Base-by-base conservation (phyloP, 2,888 invertebrate genomes). In the Folsomia candida region DNA sequence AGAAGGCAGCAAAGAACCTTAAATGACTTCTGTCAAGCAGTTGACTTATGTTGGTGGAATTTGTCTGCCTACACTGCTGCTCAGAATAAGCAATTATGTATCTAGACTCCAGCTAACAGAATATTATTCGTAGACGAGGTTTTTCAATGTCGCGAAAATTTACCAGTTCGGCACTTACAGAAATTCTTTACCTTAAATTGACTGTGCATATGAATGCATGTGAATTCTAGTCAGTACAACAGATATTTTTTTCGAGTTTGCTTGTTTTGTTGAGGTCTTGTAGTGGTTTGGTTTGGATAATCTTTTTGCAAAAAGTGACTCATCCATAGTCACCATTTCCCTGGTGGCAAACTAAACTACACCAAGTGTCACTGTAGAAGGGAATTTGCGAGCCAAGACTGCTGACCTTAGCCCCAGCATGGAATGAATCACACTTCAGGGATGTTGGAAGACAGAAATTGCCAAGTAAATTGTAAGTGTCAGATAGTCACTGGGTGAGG, bases 351-450 rank as follows among this genome's bases (percentile, higher is more conserved):
- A 20, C 22, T 14, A 4, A 6, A 4, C 6, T 54, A n/a, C 22
- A 54, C 54, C 54, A 54, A 54, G 14, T 37, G 37, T 37, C 37
- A 37, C 37, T 20, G 54, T 24, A 25, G 29, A 64, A 64, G 47
- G 63, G 51, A 51, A 64, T 64, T 64, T 64, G 63, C 63, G 63
- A 64, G 47, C 47, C 51, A n/a, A 64, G 47, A 64, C 63, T 64
- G 24, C 51, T 64, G 63, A 64, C 63, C 63, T 64, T 51, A 37
- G 47, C 26, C 63, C 63, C 22, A 20, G 63, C 20, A 18, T 24
- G 51, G 18, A 37, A 64, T 64, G 51, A 51, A 64, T 64, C 63
- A 64, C 63, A 37, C 63, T 51, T 64, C 37, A 37, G 63, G 63
- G 63, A 61, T 26, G n/a, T 61, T n/a, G 27, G 4, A 64, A 37